A percentile compares a stretch with the other conserved stretches of the same genome.
Conservation (phyloP, 2,113 vertebrate species). For the Symphodus melops region DNA sequence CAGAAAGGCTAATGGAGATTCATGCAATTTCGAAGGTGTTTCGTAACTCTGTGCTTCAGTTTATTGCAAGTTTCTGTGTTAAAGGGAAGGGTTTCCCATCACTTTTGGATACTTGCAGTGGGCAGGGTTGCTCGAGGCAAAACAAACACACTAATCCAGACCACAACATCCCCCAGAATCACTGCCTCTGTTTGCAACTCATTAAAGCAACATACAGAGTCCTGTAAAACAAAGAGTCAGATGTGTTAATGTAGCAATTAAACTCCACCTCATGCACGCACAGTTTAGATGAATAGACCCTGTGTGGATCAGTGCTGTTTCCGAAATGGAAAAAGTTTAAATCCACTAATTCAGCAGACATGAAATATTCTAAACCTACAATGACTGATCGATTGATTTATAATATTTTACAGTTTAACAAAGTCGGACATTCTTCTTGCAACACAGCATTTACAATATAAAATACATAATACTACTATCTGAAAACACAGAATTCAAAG, state of each 20-base stretch:
- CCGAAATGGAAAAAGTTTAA: not conserved
- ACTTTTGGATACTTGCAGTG: slow-evolving; percentile 33
- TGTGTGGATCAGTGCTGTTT: not conserved
- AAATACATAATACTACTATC: too few species aligned
- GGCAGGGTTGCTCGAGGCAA: slow-evolving; percentile 25
- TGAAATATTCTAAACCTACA: not conserved
- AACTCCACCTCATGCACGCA: not conserved
- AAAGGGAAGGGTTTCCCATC: not conserved
- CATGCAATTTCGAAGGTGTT: not conserved
- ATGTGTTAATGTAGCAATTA: slow-evolving; percentile 18
- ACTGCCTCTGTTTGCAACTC: slow-evolving; percentile 19
- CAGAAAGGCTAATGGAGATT: not conserved
- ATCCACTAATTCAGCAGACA: not conserved
- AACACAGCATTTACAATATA: not conserved
- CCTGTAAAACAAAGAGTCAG: slow-evolving; percentile 25
- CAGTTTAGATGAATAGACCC: not conserved
- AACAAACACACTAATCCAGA: slow-evolving; percentile 63
- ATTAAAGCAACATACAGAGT: slow-evolving; percentile 13
- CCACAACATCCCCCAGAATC: slow-evolving; percentile 25
- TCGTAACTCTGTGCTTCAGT: not conserved
- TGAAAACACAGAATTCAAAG: not conserved
- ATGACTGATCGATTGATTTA: not conserved
- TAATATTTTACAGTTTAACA: too few species aligned
- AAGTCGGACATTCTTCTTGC: too few species aligned
- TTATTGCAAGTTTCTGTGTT: slow-evolving; percentile 6